phyloP scores from a whole-genome alignment of 2,113 vertebrate species.

The Narcine bancroftii region DNA sequence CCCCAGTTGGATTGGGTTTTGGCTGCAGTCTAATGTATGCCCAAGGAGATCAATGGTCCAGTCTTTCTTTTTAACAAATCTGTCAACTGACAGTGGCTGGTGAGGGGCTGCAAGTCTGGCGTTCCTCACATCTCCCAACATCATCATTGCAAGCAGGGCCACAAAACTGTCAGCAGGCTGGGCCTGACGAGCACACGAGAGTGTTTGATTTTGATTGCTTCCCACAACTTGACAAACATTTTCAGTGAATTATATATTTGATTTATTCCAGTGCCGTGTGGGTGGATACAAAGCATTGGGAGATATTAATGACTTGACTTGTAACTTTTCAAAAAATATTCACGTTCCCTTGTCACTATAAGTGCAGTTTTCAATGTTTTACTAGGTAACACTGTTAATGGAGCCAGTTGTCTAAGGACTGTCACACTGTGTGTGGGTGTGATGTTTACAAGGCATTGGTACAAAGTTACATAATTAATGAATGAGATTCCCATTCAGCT shows the following conservation, averaged over 20 bases:
- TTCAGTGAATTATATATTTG: not conserved
- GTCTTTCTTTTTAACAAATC: no score
- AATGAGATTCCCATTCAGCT: not conserved
- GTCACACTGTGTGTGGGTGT: not conserved
- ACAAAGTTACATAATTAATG: slow-evolving; percentile 5
- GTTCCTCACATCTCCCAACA: no score
- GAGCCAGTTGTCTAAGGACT: not conserved
- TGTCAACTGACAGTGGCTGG: no score
- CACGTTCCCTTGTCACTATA: not conserved
- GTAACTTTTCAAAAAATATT: not conserved
- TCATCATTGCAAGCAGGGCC: no score
- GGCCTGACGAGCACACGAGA: not conserved
- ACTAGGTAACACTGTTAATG: not conserved
- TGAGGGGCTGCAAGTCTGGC: no score
- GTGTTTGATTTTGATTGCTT: not conserved
- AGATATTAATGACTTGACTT: not conserved
- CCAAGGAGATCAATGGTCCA: no score
- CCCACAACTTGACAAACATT: not conserved
- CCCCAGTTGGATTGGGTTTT: no score
- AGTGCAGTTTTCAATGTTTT: not conserved
- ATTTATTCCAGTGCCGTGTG: not conserved
- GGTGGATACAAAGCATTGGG: not conserved
- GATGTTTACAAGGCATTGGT: not conserved
- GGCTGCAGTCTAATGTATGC: no score
- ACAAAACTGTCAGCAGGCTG: not conserved